Evolutionary conservation across 2,113 vertebrate species (phyloP), one percentile per base, ranked within the genome.

Genomic region (Anhinga anhinga): DNA sequence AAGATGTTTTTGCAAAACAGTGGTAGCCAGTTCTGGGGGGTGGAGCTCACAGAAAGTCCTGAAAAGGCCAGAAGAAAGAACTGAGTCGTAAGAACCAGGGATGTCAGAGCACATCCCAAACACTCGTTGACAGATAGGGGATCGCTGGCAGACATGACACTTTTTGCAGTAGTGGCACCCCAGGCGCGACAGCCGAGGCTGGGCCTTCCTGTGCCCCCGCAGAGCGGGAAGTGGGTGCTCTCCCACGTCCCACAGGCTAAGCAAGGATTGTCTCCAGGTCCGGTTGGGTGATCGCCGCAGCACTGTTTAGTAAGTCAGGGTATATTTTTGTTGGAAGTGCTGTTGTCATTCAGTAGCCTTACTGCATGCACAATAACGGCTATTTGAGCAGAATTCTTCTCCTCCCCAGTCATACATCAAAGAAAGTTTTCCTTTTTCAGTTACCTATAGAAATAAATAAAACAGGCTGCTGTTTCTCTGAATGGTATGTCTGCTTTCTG

Each of bases 71-170:
- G 77, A 38, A 61, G n/a, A n/a, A 91, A 19, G 32, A 83, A 38
- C 4, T 12, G n/a, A 86, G 17, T 15, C 4, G 3, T 7, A 47
- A 6, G 40, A 55, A 61, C 6, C 15, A 21, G 82, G 29, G 34
- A 20, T 71, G 27, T 34, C 22, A 3, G 23, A 71, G 38, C 76
- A 25, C 36, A 19, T 71, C 50, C 70, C 74, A 53, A 21, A 7
- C 3, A 0, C 27, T 10, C 34, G 6, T 5, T 1, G 10, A 4
- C 29, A 30, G 29, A 5, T 0, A 3, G 9, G 44, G 49, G 22
- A 10, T 36, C 7, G 0, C 56, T 71, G 56, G 15, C 34, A 47
- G 6, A 29, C 38, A 6, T 1, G 0, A 3, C 0, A 0, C 14
- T 25, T 19, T 5, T 16, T 13, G 11, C 79, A 36, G n/a, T 0